Conservation (phyloP, 2,113 vertebrate species). For the Xyliphius kryptos region DNA sequence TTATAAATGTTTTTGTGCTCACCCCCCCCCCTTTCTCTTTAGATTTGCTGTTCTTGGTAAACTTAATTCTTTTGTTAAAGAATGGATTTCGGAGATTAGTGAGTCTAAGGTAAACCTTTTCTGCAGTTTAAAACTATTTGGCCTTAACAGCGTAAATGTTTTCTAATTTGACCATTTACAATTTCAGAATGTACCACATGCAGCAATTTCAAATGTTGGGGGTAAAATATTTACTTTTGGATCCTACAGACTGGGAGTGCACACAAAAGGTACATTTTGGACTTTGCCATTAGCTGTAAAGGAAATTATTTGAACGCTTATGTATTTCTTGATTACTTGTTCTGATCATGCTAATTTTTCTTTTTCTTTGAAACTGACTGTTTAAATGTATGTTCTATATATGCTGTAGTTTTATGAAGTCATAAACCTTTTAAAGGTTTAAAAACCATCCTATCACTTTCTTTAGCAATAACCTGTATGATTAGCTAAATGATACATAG, state of each 20-base stretch:
- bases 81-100: conserved; percentile 91
- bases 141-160: conserved; percentile 56
- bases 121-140: too few species aligned
- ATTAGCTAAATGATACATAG: too few species aligned
- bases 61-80: conserved; percentile 88
- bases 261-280: conserved; percentile 89
- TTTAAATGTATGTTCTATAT: too few species aligned
- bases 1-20: conserved; percentile 7
- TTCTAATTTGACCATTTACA: conserved; percentile 1
- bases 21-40: conserved; percentile 39
- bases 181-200: conserved; percentile 79
- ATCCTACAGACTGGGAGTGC: conserved; percentile 93
- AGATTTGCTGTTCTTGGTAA: conserved; percentile 87
- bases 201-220: conserved; percentile 71
- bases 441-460: too few species aligned
- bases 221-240: conserved; percentile 98
- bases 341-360: too few species aligned
- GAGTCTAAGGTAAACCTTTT: conserved; percentile 86
- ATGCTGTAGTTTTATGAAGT: too few species aligned
- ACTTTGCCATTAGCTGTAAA: too few species aligned
- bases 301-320: too few species aligned
- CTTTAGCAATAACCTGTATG: too few species aligned
- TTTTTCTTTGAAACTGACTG: too few species aligned
- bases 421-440: too few species aligned
- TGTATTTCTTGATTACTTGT: too few species aligned